Percentiles rank a stretch among this genome's conserved stretches.
These are phyloP conservation scores for Hypotaenidia okinawae DNA, from an alignment of 2,797 vertebrate genomes.

Conservation along the genomic window DNA sequence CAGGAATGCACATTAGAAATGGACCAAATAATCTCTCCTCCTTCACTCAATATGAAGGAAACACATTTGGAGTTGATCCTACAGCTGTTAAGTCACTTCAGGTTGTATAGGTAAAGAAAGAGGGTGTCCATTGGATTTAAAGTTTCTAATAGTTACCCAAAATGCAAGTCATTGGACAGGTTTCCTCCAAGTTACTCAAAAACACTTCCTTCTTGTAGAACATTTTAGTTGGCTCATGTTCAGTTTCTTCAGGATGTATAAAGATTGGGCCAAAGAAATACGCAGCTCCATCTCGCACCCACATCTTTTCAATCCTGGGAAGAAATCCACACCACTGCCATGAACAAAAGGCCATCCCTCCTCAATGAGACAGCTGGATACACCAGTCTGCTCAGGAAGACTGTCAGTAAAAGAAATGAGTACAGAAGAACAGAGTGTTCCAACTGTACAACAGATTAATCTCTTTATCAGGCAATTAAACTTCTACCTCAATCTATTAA, in stretches of 20 bases:
- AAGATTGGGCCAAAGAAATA: conserved; percentile 99
- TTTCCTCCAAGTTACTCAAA: conserved; percentile 95
- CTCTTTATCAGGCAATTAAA: not conserved
- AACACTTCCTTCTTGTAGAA: conserved; percentile 99
- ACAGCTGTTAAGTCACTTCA: not conserved
- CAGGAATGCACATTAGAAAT: not conserved
- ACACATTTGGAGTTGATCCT: not conserved
- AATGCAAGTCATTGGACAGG: conserved; percentile 96
- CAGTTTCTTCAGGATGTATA: conserved; percentile 97
- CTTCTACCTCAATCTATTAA: not conserved
- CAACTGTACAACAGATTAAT: not conserved
- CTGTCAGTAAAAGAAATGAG: not conserved
- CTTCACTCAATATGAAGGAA: not conserved
- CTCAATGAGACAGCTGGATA: not conserved
- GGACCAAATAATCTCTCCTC: not conserved
- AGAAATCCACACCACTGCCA: conserved; percentile 24
- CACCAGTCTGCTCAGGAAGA: not conserved
- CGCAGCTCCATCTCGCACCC: conserved; percentile 93
- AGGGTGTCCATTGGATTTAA: not conserved
- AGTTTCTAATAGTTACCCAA: conserved; percentile 80
- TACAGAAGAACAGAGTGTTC: not conserved
- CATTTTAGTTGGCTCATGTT: conserved; percentile 99
- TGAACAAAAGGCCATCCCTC: not conserved
- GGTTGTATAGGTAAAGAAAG: not conserved
- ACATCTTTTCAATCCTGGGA: conserved; percentile 96